Base-by-base conservation (phyloP, 1,140 invertebrate genomes). In the Teleopsis dalmanni region DNA sequence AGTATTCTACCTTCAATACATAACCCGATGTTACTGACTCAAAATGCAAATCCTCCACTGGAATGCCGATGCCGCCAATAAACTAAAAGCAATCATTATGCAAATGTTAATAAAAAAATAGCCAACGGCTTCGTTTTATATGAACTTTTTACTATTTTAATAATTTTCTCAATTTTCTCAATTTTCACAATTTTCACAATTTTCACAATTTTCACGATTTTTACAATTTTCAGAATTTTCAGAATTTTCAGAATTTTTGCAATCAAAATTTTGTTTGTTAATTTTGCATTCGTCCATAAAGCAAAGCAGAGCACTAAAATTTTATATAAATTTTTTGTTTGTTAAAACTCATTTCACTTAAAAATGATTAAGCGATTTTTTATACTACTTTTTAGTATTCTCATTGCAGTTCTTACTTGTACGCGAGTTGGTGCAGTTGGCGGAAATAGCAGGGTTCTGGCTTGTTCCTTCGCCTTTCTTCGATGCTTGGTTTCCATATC, bases 1-100 rank as follows among this genome's bases (percentile, higher is more conserved):
- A 71, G 37, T 70, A 70, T 37, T 71, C 61, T 7, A 65, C 55
- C 44, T 70, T 71, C 2, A 71, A 36, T 6, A 71, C 67, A 59
- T 67, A 71, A 9, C 68, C 68, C 13, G 61, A 65, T 13, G 63
- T 68, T 3, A 70, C 56, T 0, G 67, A 66, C 38, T 71, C 68
- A 18, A 57, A 62, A n/a, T 53, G 52, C 14, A 68, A 47, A 22
- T 63, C 57, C 18, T 65, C 62, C 4, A 70, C 57, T 1, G 68
- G 68, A 36, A 71, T 68, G 16, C 68, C 68, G 22, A 71, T 62
- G 35, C 67, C 68, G 6, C 57, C 59, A 50, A 71, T 65, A 19
- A 70, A 65, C 52, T 71, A 29, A 3, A 37, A 11, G 3, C 3
- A 37, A 27, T n/a, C n/a, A n/a, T n/a, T n/a, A n/a, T n/a, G n/a